These are phyloP conservation scores for Holothuria glaberrima DNA, from an alignment of 35 echinoderm and acorn worm species.

Conservation along the genomic window DNA sequence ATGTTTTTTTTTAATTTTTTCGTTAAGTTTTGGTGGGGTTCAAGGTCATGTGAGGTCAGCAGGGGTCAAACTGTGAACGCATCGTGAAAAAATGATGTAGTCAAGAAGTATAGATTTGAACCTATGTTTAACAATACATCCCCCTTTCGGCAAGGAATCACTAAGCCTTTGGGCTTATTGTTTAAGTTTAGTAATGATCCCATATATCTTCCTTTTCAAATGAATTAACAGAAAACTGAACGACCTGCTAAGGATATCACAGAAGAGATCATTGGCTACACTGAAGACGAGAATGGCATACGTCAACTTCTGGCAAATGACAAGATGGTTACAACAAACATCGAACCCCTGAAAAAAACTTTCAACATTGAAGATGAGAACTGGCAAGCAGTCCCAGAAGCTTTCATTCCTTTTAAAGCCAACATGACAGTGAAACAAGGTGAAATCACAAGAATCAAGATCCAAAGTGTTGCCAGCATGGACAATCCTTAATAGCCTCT, in stretches of 20 bases:
- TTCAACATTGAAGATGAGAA: conserved; percentile 7
- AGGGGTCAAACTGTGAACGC: too few relatives aligned
- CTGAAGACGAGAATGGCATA: background rate
- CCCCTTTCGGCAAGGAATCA: too few relatives aligned
- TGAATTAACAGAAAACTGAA: conserved; percentile 8
- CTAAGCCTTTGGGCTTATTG: too few relatives aligned
- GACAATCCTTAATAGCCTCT: too few relatives aligned
- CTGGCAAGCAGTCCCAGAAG: background rate
- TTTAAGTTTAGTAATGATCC: background rate
- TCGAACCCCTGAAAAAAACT: background rate
- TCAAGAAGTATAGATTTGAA: too few relatives aligned
- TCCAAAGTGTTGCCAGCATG: too few relatives aligned
- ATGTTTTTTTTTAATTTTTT: too few relatives aligned
- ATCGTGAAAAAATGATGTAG: too few relatives aligned
- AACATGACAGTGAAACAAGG: background rate
- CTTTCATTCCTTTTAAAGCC: background rate
- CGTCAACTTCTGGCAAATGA: conserved; percentile 1
- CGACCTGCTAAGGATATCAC: background rate
- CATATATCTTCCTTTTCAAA: background rate
- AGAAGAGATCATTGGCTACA: background rate
- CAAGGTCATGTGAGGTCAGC: too few relatives aligned
- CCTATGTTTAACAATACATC: too few relatives aligned
- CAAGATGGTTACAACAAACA: background rate
- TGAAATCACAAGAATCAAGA: background rate
- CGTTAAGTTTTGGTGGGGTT: too few relatives aligned